Evolutionary conservation across 2,888 invertebrate species (phyloP), one percentile per base, ranked within the genome.

Genomic region (Drosophila nigricruria): DNA sequence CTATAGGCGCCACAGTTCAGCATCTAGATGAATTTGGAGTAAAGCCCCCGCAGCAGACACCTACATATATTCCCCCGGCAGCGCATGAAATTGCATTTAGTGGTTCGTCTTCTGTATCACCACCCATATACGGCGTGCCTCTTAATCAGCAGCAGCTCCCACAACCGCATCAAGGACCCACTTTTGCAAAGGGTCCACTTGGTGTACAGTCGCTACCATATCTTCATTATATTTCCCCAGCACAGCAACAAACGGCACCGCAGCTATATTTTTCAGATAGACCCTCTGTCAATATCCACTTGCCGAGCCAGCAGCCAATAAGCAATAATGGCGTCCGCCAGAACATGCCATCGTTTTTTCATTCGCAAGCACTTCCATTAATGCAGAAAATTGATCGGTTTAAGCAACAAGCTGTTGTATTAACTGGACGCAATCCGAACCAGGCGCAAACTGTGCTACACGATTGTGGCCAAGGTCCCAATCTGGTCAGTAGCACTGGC

Each of bases 41-140:
- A 3, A 94, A 95, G 65, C 94, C 95, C 54, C 88, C 92, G 0
- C 91, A 93, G 12, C 93, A 94, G 76, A 93, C 93, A 0, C 93
- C 94, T 0, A 92, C 94, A 0, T 96, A 96, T 82, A 92, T 96
- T 38, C 95, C 96, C 0, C 96, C 96, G 1, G 95, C 96, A 4
- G 94, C 94, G 0, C 94, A 94, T 62, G 95, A 92, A 70, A 83
- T 92, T 14, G 83, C 92, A 0, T 57, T 90, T 38, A 79, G 72
- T 5, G 82, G 74, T 5, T 77, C 81, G 0, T 23, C 64, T 0
- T 27, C 56, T 14, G 38, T 66, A 0, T 63, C 81, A 1, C 83
- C 70, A 45, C 54, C 73, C 3, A 34, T 69, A 1, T 70, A 70
- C 14, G 75, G 68, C 0, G 34, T 72, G 1, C 32, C 77, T 0